Evolutionary conservation across 2,113 vertebrate genomes (phyloP).

Genomic region (Urocolius indicus): DNA sequence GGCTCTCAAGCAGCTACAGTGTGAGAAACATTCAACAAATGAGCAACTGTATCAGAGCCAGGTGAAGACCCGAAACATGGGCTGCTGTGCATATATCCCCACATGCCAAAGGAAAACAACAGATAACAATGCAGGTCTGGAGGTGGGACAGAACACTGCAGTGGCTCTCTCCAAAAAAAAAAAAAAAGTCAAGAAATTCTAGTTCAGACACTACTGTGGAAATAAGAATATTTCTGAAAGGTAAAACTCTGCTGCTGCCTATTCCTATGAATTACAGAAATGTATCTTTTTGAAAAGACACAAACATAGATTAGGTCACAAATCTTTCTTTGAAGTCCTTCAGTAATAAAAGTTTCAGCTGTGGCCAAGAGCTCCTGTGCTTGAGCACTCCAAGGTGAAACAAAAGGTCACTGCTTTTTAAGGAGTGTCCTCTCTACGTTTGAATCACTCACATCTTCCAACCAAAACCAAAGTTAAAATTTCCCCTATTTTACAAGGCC

Average conservation of each 20-base stretch:
- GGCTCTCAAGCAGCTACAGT: not conserved
- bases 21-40: not conserved
- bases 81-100: not conserved
- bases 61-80: not conserved
- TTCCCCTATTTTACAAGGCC: not conserved
- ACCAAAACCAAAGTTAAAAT: not conserved
- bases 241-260: not conserved
- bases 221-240: not conserved
- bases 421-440: not conserved
- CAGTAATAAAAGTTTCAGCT: not conserved
- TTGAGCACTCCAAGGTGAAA: not conserved
- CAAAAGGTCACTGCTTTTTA: not conserved
- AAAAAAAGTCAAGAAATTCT: not conserved
- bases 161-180: not conserved
- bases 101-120: rapidly evolving
- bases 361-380: rapidly evolving
- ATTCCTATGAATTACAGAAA: not conserved
- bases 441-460: not conserved
- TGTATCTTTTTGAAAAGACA: not conserved
- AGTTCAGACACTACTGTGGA: not conserved
- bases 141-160: not conserved
- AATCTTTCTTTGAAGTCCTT: not conserved
- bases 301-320: not conserved
- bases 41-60: not conserved
- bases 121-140: not conserved